phyloP scores from a whole-genome alignment of 92 coral and sea anemone genomes.

The Siderastrea siderea region DNA sequence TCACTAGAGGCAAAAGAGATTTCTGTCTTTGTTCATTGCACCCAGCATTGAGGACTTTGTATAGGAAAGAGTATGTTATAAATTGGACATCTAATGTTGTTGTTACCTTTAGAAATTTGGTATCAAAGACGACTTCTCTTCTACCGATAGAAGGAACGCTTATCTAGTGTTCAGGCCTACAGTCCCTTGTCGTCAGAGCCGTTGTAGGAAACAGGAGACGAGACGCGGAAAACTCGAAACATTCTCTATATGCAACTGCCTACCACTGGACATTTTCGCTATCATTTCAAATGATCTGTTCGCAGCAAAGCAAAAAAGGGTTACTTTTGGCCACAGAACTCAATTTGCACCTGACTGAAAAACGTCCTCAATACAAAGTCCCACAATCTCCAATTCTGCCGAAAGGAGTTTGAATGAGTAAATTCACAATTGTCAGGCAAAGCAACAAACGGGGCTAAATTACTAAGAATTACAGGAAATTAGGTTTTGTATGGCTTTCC shows the following conservation, averaged over 20 bases:
- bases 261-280: too few species aligned
- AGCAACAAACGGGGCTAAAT: neutral
- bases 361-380: neutral
- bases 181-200: too few species aligned
- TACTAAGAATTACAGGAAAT: constrained; percentile 20
- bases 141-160: neutral
- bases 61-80: neutral
- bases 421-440: neutral
- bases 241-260: too few species aligned
- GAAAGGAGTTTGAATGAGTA: neutral
- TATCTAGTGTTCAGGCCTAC: too few species aligned
- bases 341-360: too few species aligned
- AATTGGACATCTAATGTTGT: neutral
- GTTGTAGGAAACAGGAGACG: too few species aligned
- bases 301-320: too few species aligned
- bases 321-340: too few species aligned
- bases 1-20: too few species aligned
- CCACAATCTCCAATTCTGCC: neutral
- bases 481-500: neutral
- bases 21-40: neutral
- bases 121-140: neutral
- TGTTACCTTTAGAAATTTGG: neutral
- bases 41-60: neutral
- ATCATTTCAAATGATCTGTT: too few species aligned
- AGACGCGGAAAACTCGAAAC: too few species aligned